Evolutionary conservation across 2,888 invertebrate species (phyloP).

Genomic region (Catocala fraxini): DNA sequence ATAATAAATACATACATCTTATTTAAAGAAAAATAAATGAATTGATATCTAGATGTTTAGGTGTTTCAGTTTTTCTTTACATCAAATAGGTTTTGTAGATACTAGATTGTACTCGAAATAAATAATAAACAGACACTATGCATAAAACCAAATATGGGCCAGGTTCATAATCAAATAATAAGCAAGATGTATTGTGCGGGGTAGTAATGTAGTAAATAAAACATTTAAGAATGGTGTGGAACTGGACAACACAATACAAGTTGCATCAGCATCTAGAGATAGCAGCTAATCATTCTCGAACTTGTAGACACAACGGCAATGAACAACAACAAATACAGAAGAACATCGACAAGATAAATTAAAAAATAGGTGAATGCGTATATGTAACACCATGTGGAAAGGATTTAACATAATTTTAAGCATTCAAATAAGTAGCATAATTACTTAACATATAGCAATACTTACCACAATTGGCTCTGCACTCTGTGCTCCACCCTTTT

Average conservation of each 20-base stretch:
- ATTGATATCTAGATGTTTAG: constrained; percentile 19
- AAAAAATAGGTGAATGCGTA: constrained; percentile 54
- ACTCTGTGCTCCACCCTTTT: constrained; percentile 94
- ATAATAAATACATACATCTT: too few relatives aligned
- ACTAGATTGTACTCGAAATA: constrained; percentile 25
- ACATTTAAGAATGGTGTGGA: constrained; percentile 43
- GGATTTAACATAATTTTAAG: constrained; percentile 52
- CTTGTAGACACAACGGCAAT: constrained; percentile 46
- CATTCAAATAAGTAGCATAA: constrained; percentile 59
- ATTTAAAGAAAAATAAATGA: not conserved
- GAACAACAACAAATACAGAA: constrained; percentile 50
- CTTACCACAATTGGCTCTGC: constrained; percentile 99
- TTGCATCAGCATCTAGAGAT: constrained; percentile 83
- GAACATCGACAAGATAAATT: constrained; percentile 50
- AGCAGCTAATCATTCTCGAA: constrained; percentile 76
- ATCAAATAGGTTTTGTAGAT: not conserved
- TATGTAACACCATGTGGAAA: constrained; percentile 47
- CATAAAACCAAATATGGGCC: constrained; percentile 38
- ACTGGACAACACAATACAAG: constrained; percentile 66
- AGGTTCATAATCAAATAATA: constrained; percentile 45
- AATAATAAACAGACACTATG: constrained; percentile 44
- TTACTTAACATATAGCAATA: constrained; percentile 68
- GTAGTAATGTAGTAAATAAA: constrained; percentile 51
- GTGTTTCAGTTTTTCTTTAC: too few relatives aligned
- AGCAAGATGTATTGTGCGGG: constrained; percentile 67